Percentiles rank a stretch among this genome's conserved stretches.
Conservation (phyloP, 1,140 invertebrate genomes). For the Anoplophora glabripennis region DNA sequence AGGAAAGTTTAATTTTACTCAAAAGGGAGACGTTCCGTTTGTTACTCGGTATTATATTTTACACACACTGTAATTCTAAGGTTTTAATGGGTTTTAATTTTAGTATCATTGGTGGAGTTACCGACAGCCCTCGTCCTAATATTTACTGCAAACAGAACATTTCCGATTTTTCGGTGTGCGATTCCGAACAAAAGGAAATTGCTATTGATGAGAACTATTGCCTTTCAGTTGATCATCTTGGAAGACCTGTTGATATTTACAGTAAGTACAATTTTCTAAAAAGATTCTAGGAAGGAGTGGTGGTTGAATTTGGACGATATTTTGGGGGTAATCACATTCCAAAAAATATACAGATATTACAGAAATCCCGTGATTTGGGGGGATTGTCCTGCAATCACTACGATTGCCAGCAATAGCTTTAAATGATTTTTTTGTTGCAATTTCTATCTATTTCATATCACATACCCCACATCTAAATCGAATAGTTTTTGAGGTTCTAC, state of each 20-base stretch:
- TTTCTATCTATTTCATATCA: too few relatives aligned
- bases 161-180: slow-evolving; percentile 92
- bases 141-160: slow-evolving; percentile 92
- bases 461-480: too few relatives aligned
- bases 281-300: not conserved
- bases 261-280: slow-evolving; percentile 56
- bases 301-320: not conserved
- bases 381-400: too few relatives aligned
- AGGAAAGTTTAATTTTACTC: slow-evolving; percentile 92
- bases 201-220: slow-evolving; percentile 94
- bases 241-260: slow-evolving; percentile 90
- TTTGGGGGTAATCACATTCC: too few relatives aligned
- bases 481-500: too few relatives aligned
- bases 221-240: slow-evolving; percentile 91
- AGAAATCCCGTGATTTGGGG: too few relatives aligned
- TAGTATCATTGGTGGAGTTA: slow-evolving; percentile 90
- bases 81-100: not conserved
- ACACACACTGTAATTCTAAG: not conserved
- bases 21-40: slow-evolving; percentile 83
- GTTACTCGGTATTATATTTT: slow-evolving; percentile 61
- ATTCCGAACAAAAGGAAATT: slow-evolving; percentile 90
- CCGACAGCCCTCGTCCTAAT: slow-evolving; percentile 86
- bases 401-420: too few relatives aligned
- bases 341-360: too few relatives aligned
- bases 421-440: too few relatives aligned